Conservation (phyloP, 2,888 invertebrate genomes). For the Yponomeuta cagnagella region DNA sequence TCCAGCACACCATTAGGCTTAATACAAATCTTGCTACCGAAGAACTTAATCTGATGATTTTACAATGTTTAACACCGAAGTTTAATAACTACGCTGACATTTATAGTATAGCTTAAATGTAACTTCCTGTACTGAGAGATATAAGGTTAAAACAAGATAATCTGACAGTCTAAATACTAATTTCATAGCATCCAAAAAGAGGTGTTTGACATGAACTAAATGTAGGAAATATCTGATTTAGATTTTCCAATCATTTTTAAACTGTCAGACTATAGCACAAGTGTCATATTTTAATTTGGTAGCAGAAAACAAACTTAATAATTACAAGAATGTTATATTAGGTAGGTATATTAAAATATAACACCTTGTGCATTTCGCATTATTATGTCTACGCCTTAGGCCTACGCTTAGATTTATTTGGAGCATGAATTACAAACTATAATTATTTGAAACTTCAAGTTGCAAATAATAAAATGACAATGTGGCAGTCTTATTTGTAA, state of each 20-base stretch:
- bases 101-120: conserved; percentile 54
- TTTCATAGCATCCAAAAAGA: background rate
- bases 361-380: conserved; percentile 35
- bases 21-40: background rate
- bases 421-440: conserved; percentile 14
- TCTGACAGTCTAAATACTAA: conserved; percentile 27
- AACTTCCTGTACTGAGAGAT: conserved; percentile 75
- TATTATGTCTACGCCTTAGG: conserved; percentile 42
- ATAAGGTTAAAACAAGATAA: conserved; percentile 49
- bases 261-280: conserved; percentile 29
- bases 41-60: background rate
- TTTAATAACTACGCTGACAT: conserved; percentile 57
- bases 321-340: conserved; percentile 10
- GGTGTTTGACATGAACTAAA: background rate
- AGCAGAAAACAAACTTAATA: conserved; percentile 27
- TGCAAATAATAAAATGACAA: too few species aligned
- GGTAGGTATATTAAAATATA: conserved; percentile 39
- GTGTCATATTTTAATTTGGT: conserved; percentile 43
- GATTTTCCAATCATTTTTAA: background rate
- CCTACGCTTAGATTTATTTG: conserved; percentile 35
- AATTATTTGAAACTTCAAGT: background rate
- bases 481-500: too few species aligned
- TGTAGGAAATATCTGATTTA: background rate
- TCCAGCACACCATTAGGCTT: too few species aligned
- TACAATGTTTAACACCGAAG: conserved; percentile 45